Evolutionary conservation across 2,113 vertebrate genomes (phyloP).

Genomic region (Microcebus tavaratra): DNA sequence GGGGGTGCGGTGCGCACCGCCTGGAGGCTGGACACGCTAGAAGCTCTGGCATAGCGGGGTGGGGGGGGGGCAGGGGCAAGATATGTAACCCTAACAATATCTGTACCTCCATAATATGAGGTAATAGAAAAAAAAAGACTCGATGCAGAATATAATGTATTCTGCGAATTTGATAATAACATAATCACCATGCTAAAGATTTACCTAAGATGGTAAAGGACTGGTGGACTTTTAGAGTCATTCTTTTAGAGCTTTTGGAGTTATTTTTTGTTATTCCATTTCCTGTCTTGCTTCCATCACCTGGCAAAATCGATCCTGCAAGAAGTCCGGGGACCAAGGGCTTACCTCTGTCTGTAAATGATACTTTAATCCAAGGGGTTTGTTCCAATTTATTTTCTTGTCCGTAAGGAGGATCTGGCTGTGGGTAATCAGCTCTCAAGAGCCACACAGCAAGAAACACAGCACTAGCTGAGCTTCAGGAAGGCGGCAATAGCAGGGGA

Average conservation of each 20-base stretch:
- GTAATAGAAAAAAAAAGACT: background rate
- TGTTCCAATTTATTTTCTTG: background rate
- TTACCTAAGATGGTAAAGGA: background rate
- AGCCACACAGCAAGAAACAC: background rate
- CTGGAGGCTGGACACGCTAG: no score
- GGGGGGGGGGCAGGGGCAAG: no score
- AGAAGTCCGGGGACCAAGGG: background rate
- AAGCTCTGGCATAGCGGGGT: no score
- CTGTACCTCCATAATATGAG: no score
- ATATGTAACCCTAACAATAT: no score
- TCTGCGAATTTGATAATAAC: background rate
- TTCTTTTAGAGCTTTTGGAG: background rate
- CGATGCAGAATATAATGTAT: background rate
- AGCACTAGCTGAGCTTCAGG: background rate
- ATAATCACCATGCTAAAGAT: background rate
- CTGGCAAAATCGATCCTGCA: background rate
- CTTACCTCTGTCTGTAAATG: background rate
- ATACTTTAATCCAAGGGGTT: background rate
- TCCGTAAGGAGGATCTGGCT: background rate
- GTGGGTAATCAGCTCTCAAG: background rate
- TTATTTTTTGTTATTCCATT: background rate
- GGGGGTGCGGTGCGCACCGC: no score
- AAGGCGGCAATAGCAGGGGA: background rate
- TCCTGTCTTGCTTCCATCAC: background rate
- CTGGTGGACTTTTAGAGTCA: background rate